Evolutionary conservation across 2,797 vertebrate species (phyloP).

Genomic region (Acrocephalus scirpaceus): DNA sequence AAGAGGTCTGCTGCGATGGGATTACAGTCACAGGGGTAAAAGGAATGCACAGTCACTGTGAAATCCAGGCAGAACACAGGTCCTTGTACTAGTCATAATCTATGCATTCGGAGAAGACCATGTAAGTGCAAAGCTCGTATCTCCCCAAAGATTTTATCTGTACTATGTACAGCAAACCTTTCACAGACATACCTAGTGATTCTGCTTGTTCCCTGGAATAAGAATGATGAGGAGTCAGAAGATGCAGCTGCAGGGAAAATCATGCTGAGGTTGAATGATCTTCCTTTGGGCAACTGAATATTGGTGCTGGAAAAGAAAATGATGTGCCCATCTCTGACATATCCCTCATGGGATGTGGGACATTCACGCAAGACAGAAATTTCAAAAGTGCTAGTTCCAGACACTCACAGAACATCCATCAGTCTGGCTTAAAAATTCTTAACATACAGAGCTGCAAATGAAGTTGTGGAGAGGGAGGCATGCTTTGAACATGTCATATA

Average conservation of each 20-base stretch:
- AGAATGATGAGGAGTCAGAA: slow-evolving; percentile 21
- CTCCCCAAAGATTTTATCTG: background rate
- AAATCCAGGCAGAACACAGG: background rate
- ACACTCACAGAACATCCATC: background rate
- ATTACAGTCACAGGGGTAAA: background rate
- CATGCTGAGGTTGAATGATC: background rate
- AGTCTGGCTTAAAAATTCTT: background rate
- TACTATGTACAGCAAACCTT: background rate
- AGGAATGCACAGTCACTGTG: background rate
- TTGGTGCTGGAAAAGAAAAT: background rate
- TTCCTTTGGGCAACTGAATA: background rate
- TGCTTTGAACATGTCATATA: background rate
- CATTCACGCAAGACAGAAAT: background rate
- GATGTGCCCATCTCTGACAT: background rate
- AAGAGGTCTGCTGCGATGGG: background rate
- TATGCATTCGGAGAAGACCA: background rate
- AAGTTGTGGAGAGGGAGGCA: background rate
- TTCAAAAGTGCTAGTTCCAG: background rate
- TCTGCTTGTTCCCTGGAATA: slow-evolving; percentile 15
- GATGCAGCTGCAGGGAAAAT: slow-evolving; percentile 15
- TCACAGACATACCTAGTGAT: background rate
- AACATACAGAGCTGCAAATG: background rate
- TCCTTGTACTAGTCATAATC: background rate
- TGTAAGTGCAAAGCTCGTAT: background rate
- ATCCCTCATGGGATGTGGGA: background rate